These are phyloP conservation scores for Trissolcus basalis DNA, from an alignment of 1,140 invertebrate genomes.

Conservation along the genomic window DNA sequence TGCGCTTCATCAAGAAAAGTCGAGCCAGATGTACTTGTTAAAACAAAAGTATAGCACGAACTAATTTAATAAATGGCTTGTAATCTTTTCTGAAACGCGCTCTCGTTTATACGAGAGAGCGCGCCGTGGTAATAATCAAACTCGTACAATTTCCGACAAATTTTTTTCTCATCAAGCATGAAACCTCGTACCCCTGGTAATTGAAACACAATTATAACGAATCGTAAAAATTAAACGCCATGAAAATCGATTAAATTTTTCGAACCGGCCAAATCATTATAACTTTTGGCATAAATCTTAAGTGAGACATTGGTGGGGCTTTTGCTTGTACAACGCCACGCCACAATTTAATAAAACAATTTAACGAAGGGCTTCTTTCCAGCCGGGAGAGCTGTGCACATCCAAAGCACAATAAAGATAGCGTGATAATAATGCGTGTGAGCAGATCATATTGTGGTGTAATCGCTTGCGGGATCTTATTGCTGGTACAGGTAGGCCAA, in stretches of 20 bases:
- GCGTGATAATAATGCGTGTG: slow-evolving; percentile 62
- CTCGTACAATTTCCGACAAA: too few relatives aligned
- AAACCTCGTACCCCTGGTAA: background rate
- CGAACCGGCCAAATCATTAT: too few relatives aligned
- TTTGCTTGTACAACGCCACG: too few relatives aligned
- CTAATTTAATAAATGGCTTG: slow-evolving; percentile 4
- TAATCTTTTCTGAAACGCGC: background rate
- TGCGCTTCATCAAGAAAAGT: background rate
- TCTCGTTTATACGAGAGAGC: background rate
- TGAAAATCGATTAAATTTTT: too few relatives aligned
- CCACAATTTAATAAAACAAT: slow-evolving; percentile 11
- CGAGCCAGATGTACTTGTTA: slow-evolving; percentile 7
- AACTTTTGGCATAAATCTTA: too few relatives aligned
- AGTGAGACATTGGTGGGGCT: too few relatives aligned
- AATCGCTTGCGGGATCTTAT: slow-evolving; percentile 42
- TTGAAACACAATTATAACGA: background rate
- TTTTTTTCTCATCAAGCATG: too few relatives aligned
- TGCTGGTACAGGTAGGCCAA: slow-evolving; percentile 28
- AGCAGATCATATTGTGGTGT: slow-evolving; percentile 60
- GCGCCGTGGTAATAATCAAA: background rate
- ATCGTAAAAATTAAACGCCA: background rate
- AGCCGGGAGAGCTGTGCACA: background rate
- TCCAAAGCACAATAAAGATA: slow-evolving; percentile 38
- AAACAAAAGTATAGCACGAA: background rate
- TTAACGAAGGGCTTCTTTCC: slow-evolving; percentile 5